Conservation (phyloP, 2,797 vertebrate genomes). For the Leuciscus waleckii region DNA sequence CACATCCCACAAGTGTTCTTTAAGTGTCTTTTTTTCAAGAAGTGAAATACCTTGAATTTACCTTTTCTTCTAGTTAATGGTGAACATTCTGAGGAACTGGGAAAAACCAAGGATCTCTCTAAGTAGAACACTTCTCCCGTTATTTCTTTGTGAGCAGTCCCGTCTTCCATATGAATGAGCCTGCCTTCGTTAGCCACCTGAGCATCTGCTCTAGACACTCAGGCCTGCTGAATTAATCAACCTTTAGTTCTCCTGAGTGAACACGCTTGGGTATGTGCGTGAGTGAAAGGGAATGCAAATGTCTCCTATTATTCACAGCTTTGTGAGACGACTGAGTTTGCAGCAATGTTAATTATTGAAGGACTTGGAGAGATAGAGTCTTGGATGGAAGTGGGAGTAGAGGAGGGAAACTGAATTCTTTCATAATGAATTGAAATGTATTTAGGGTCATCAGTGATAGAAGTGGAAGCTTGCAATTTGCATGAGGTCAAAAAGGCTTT, state of each 20-base stretch:
- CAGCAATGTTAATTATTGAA: conserved; percentile 69
- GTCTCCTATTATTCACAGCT: conserved; percentile 70
- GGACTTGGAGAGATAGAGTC: conserved; percentile 61
- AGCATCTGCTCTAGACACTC: conserved; percentile 72
- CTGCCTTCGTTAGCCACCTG: conserved; percentile 55
- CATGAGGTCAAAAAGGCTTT: conserved; percentile 27
- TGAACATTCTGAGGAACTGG: conserved; percentile 18
- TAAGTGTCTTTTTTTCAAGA: neutral
- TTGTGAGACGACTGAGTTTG: conserved; percentile 65
- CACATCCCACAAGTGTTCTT: neutral
- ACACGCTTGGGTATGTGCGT: conserved; percentile 47
- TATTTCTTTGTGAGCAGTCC: conserved; percentile 34
- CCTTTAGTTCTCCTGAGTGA: conserved; percentile 71
- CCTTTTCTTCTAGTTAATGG: conserved; percentile 31
- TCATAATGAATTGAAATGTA: conserved; percentile 52
- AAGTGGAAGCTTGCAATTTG: conserved; percentile 30
- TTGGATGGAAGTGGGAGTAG: conserved; percentile 58
- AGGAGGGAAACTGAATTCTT: conserved; percentile 29
- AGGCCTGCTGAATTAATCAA: conserved; percentile 74
- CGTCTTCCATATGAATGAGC: conserved; percentile 55
- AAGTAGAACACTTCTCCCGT: conserved; percentile 36
- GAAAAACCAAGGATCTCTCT: conserved; percentile 4
- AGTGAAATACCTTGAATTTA: conserved; percentile 36
- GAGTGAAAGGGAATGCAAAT: conserved; percentile 74
- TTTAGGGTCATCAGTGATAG: conserved; percentile 49